Evolutionary conservation across 2,888 invertebrate genomes (phyloP), one percentile per base, ranked within the genome.

Genomic region (Clepsis dumicolana): DNA sequence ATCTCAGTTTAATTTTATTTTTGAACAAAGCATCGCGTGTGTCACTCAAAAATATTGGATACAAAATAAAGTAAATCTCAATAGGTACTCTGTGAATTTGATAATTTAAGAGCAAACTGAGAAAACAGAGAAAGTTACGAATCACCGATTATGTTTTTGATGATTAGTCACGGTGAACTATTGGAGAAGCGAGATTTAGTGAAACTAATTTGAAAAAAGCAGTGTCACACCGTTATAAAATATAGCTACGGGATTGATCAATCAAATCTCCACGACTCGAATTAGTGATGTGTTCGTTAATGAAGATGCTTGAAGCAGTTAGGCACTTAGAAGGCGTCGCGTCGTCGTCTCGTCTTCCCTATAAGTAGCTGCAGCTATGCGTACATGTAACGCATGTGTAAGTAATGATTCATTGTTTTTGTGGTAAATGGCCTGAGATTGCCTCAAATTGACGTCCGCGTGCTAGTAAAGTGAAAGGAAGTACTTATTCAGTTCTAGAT

Each of bases 331-430:
- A 63, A 54, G 54, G 54, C 38, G 41, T 54, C 50, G 12, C 57
- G n/a, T n/a, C n/a, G n/a, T n/a, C 59, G 38, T 24, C 35, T 38
- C 29, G n/a, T 29, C 41, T 21, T 50, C 56, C 48, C 53, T 35
- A 38, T 14, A 38, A n/a, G 38, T n/a, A 62, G 64, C 60, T 38
- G 59, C 60, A 29, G 59, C 25, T 48, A 21, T 38, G 48, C 21
- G 41, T 64, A 67, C 56, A 65, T 65, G 72, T 50, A 60, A 80
- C 81, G 79, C 77, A 80, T 81, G 59, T 81, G 81, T 85, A 85
- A 87, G 82, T 85, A 86, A 87, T 88, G 84, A 86, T 83, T 86
- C 87, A 89, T 89, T 89, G 89, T 89, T 87, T 88, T 85, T 83
- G 83, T 80, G 75, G 82, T 86, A 87, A 88, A 85, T 85, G 86